Base-by-base conservation (phyloP, 2,113 vertebrate species). In the Myxocyprinus asiaticus region DNA sequence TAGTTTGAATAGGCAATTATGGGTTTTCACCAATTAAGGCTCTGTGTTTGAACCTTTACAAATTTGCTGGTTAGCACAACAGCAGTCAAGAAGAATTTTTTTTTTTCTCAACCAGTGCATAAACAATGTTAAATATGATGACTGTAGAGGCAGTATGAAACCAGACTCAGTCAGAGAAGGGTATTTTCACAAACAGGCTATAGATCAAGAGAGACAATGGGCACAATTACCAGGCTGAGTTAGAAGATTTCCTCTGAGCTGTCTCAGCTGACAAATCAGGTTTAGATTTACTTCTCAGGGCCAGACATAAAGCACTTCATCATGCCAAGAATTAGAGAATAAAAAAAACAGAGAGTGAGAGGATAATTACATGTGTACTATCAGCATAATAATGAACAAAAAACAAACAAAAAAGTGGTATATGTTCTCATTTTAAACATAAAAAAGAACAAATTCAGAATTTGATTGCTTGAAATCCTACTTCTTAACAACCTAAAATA, bases 191-290 rank as follows among this genome's bases (percentile, higher is more conserved):
- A 10, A 48, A 62, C 43, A 4, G 48, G 43, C 51, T 9, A 11
- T 22, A 42, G 66, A 76, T 71, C 17, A 43, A 68, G 53, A 66
- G 59, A 80, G 50, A 83, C 81, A 80, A 80, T 83, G 53, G 61
- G 45, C 48, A 44, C 61, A 80, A 76, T 83, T 78, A 17, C 33
- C 9, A 64, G 58, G 58, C 61, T 33, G 22, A 33, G 22, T 58
- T 76, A 72, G 33, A 43, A 43, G 72, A 79, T 71, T 50, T 58
- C 55, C 65, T 68, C 63, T 12, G 55, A 63, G 70, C 15, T 15
- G 9, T 22, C 56, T 59, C 15, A 63, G 58, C 45, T 70, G 61
- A 69, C 33, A 59, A 59, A 77, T 72, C 68, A 70, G 64, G 72
- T 17, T 69, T 51, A 44, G 63, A 47, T 4, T n/a, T 50, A 9